A percentile compares a stretch with the other conserved stretches of the same genome.
Evolutionary conservation across 2,888 invertebrate genomes (phyloP).

Genomic region (Heliconius hortense): DNA sequence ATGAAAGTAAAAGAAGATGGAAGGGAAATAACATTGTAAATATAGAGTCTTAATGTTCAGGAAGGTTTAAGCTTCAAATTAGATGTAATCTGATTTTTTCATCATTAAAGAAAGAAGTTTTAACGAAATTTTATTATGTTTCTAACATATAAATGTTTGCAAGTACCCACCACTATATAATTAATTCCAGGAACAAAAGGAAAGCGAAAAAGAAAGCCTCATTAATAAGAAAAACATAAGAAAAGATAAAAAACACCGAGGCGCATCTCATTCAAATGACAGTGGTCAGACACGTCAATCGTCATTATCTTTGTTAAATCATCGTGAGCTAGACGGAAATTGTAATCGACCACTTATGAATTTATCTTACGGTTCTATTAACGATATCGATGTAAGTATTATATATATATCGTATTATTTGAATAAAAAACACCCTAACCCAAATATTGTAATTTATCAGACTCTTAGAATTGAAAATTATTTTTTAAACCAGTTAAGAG

Average conservation of each 20-base stretch:
- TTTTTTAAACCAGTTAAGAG: too few species aligned
- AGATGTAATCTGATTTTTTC: too few species aligned
- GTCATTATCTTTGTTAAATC: not conserved
- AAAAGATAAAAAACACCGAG: not conserved
- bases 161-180: not conserved
- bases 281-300: not conserved
- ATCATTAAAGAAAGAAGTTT: too few species aligned
- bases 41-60: too few species aligned
- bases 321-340: not conserved
- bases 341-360: not conserved
- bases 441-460: not conserved
- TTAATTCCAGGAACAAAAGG: not conserved
- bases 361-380: not conserved
- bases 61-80: too few species aligned
- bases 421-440: not conserved
- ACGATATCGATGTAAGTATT: not conserved
- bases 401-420: not conserved
- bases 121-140: too few species aligned
- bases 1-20: too few species aligned
- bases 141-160: not conserved
- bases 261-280: not conserved
- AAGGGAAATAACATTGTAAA: too few species aligned
- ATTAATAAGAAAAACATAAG: constrained; percentile 28
- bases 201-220: constrained; percentile 28
- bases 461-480: too few species aligned